Evolutionary conservation across 2,113 vertebrate genomes (phyloP).

Genomic region (Sturnus vulgaris): DNA sequence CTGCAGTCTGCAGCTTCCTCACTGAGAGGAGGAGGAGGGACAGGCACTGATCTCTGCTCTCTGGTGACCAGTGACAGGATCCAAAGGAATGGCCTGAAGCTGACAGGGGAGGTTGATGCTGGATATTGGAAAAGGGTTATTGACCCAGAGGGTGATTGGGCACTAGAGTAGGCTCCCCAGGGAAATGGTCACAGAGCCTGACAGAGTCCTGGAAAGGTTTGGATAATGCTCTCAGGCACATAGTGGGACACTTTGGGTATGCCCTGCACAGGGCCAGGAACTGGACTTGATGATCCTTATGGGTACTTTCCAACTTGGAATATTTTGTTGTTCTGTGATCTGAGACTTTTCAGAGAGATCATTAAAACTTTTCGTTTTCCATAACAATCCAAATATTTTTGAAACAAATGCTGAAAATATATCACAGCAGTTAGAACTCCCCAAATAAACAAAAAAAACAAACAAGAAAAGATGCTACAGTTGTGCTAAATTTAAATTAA

Average conservation of each 20-base stretch:
- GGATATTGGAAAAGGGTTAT: neutral
- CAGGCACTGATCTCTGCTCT: neutral
- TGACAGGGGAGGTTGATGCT: neutral
- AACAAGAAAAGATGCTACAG: neutral
- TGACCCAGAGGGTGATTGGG: neutral
- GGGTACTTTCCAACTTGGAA: neutral
- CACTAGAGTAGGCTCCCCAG: neutral
- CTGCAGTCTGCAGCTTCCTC: rapidly evolving
- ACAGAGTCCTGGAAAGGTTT: neutral
- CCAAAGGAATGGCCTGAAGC: neutral
- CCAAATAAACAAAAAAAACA: neutral
- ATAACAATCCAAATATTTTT: neutral
- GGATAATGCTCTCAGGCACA: neutral
- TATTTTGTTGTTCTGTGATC: neutral
- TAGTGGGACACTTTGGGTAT: neutral
- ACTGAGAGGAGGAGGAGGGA: neutral
- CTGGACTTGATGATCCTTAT: neutral
- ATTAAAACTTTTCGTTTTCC: neutral
- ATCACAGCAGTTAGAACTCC: neutral
- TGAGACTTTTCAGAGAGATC: neutral
- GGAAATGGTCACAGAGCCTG: neutral
- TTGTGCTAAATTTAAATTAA: neutral
- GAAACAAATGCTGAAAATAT: neutral
- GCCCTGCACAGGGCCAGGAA: neutral
- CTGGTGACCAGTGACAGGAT: neutral